Evolutionary conservation across 2,888 invertebrate species (phyloP).

Genomic region (Heliconius hortense): DNA sequence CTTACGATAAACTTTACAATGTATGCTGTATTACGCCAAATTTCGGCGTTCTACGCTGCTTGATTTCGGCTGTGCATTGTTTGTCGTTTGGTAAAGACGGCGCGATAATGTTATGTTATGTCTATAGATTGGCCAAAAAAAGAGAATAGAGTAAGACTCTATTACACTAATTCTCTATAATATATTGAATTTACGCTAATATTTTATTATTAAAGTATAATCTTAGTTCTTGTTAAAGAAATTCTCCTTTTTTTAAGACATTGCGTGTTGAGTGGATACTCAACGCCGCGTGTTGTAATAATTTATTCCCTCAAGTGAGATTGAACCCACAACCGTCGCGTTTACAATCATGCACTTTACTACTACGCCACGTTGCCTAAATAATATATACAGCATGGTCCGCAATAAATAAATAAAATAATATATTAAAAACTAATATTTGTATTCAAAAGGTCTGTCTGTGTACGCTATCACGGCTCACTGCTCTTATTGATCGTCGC

Average conservation of each 20-base stretch:
- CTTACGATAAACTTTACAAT: no score
- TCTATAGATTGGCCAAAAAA: no score
- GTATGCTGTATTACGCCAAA: not conserved
- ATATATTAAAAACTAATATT: slow-evolving; percentile 16
- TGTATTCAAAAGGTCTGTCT: slow-evolving; percentile 15
- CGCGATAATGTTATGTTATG: no score
- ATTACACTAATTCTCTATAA: no score
- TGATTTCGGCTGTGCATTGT: not conserved
- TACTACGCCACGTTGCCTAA: not conserved
- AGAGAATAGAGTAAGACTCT: no score
- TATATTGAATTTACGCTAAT: not conserved
- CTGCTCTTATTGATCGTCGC: slow-evolving; percentile 10
- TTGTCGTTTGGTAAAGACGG: not conserved
- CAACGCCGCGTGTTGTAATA: not conserved
- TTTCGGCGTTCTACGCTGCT: not conserved
- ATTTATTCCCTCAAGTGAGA: no score
- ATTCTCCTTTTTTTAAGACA: no score
- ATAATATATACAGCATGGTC: not conserved
- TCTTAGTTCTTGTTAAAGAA: no score
- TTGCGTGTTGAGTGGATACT: no score
- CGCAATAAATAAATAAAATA: not conserved
- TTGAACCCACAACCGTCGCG: not conserved
- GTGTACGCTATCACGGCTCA: slow-evolving; percentile 21
- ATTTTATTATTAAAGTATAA: no score
- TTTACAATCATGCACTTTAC: not conserved